Conservation (phyloP, 37 sponge, comb jelly and placozoan species). For the Theonella swinhoei region DNA sequence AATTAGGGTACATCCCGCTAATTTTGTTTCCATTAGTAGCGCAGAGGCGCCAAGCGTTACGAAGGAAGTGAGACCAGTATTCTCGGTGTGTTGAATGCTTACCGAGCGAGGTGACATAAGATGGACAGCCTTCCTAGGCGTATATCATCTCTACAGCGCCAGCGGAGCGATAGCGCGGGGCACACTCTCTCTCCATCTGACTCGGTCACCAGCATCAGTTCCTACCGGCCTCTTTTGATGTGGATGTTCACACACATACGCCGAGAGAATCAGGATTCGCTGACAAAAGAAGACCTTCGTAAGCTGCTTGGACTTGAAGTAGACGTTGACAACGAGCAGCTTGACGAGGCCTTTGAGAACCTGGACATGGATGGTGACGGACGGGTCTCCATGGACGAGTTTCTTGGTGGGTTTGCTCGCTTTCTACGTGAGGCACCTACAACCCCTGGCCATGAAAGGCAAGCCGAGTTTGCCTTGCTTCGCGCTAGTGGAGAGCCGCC, state of each 20-base stretch:
- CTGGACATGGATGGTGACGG: constrained; percentile 72
- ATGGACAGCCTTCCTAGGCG: not conserved
- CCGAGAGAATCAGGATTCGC: constrained; percentile 41
- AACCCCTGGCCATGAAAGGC: not conserved
- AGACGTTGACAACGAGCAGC: constrained; percentile 11
- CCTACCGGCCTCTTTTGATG: constrained; percentile 35
- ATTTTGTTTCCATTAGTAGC: no score
- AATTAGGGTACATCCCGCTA: no score
- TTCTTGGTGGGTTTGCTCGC: constrained; percentile 62
- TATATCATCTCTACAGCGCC: not conserved
- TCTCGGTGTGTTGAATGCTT: no score
- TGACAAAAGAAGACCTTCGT: constrained; percentile 63
- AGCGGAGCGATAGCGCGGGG: not conserved
- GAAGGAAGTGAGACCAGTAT: no score
- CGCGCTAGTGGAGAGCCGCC: not conserved
- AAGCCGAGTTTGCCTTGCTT: not conserved
- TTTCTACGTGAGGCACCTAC: constrained; percentile 50
- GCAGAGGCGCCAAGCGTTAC: no score
- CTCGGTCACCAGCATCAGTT: constrained; percentile 26
- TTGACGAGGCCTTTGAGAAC: constrained; percentile 62
- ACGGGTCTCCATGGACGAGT: constrained; percentile 55
- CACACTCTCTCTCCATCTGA: constrained; percentile 22
- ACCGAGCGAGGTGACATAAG: no score
- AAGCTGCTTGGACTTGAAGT: constrained; percentile 21
- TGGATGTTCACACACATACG: constrained; percentile 62